phyloP scores from a whole-genome alignment of 2,113 vertebrate species.

The Paramisgurnus dabryanus region DNA sequence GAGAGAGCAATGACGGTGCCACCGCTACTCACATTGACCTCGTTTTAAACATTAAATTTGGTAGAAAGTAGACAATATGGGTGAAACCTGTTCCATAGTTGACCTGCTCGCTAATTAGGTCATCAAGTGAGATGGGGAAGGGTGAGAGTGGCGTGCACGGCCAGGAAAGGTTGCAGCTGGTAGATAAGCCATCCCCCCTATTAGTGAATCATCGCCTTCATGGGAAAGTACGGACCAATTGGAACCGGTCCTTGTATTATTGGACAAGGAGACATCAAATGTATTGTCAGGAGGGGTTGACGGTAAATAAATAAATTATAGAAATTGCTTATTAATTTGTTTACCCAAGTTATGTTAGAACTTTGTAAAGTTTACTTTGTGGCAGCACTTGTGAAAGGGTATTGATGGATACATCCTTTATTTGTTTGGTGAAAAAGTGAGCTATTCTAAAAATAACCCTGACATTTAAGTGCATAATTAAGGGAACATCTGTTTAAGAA shows the following conservation, averaged over 20 bases:
- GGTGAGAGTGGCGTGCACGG: slow-evolving; percentile 64
- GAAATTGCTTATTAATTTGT: slow-evolving; percentile 2
- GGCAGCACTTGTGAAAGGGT: background rate
- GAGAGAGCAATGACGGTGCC: slow-evolving; percentile 65
- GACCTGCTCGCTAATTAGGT: slow-evolving; percentile 73
- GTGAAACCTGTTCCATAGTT: slow-evolving; percentile 52
- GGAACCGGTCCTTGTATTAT: slow-evolving; percentile 27
- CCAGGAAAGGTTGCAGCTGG: slow-evolving; percentile 76
- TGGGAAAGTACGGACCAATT: slow-evolving; percentile 57
- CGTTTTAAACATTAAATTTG: slow-evolving; percentile 48
- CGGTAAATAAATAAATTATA: slow-evolving; percentile 10
- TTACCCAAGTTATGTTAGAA: background rate
- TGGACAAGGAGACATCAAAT: slow-evolving; percentile 9
- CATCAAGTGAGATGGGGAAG: slow-evolving; percentile 69
- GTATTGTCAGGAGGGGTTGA: background rate
- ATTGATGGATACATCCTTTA: slow-evolving; percentile 2
- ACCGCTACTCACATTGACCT: slow-evolving; percentile 72
- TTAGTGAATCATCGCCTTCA: slow-evolving; percentile 57
- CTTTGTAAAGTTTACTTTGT: slow-evolving; percentile 9
- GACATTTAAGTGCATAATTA: slow-evolving; percentile 26
- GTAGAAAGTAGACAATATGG: slow-evolving; percentile 47
- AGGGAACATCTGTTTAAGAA: slow-evolving; percentile 30
- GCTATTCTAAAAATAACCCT: slow-evolving; percentile 31
- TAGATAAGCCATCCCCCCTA: slow-evolving; percentile 59
- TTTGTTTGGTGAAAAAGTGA: slow-evolving; percentile 23